Evolutionary conservation across 2,888 invertebrate species (phyloP), one percentile per base, ranked within the genome.

Genomic region (Ephialtes manifestator): DNA sequence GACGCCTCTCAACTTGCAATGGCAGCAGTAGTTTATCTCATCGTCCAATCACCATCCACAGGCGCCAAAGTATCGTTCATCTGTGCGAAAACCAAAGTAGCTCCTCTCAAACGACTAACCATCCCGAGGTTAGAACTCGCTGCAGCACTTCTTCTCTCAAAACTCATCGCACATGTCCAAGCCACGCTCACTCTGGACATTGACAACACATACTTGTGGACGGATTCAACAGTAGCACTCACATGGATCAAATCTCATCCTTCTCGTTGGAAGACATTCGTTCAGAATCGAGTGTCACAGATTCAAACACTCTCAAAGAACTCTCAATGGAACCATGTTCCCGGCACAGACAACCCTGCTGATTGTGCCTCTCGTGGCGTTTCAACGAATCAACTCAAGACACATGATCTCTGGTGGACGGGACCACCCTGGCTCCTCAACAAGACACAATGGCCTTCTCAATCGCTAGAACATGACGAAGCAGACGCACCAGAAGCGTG

Each of bases 361-460:
- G 87, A 89, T 51, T 83, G 84, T 31, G 83, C 87, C 0, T 87
- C 87, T 0, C 43, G 87, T 20, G 86, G 88, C 0, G 10, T 87
- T 0, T 79, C 85, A 0, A 67, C 83, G 0, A 3, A 24, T 3
- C 76, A 85, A 48, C 82, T 88, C 8, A 13, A 68, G 10, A 1
- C 35, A 0, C 70, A 84, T 15, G n/a, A 63, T 4, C 70, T 70
- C 0, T 79, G 78, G 78, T 75, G 83, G 78, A 74, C 68, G 28
- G 83, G 68, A 68, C 68, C 83, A 76, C 70, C 77, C 31, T 79
- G 83, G 77, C n/a, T 79, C 4, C 5, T n/a, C 11, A 11, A 58
- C 1, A 46, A 4, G 13, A 28, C 7, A 53, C 55, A 24, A 28
- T 81, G 74, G 67, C 67, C 67, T 5, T 28, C n/a, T 24, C 48